Evolutionary conservation across 2,797 vertebrate species (phyloP), one percentile per base, ranked within the genome.

Genomic region (Typhlichthys subterraneus): DNA sequence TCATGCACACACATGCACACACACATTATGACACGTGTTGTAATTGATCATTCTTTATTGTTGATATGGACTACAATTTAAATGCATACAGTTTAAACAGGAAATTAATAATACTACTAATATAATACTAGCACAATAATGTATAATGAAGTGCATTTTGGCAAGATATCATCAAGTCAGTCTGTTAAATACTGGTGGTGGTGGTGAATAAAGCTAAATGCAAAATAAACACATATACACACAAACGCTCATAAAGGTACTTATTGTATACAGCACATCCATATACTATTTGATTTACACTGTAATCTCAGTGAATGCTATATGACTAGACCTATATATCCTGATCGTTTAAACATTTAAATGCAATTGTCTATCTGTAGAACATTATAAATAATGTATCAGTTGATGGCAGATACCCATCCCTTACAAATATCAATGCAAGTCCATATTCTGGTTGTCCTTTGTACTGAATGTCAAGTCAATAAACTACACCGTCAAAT

Each of bases 361-460:
- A 19, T 31, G 19, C 46, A 9, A 48, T 62, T 63, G 38, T 19
- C 45, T 67, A 70, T 53, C 53, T 67, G 65, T n/a, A 72, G n/a
- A 38, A 6, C 8, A 6, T 38, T 38, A 38, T 38, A 38, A 38
- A 6, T 9, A 38, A 9, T 6, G 33, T 6, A 38, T 6, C 7
- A 38, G 33, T 38, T 9, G 8, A 38, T 38, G 33, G 33, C 33
- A 38, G 33, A 38, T 6, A 9, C 33, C 33, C 33, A 65, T n/a
- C 29, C n/a, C 51, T 1, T 55, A 75, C 54, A 70, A 58, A 52
- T 47, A 13, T 53, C 51, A 67, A 68, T 17, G 51, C 5, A 76
- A 64, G 53, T 67, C 61, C 65, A 63, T 69, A 50, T 50, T 72
- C 75, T 77, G 71, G 81, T 77, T 84, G 80, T 76, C 70, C 61